Percentiles rank a stretch among this genome's conserved stretches.
Conservation (phyloP, 2,888 invertebrate genomes). For the Plebejus argus region DNA sequence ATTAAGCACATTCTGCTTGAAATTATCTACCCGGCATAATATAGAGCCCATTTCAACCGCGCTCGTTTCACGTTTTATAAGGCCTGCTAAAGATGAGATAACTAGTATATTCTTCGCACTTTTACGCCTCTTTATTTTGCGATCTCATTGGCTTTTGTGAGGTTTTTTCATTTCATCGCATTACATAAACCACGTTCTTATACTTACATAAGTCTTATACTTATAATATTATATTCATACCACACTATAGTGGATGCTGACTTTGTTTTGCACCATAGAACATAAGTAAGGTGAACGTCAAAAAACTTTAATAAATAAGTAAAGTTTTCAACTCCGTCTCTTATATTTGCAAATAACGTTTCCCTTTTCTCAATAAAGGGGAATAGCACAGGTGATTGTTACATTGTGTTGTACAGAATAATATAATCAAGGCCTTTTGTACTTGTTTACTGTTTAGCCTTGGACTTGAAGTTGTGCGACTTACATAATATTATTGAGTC, state of each 20-base stretch:
- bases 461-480: not conserved
- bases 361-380: constrained; percentile 1
- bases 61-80: not conserved
- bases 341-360: not conserved
- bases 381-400: not conserved
- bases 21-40: not conserved
- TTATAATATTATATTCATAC: too few relatives aligned
- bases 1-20: not conserved
- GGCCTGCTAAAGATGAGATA: constrained; percentile 8
- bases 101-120: not conserved
- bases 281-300: too few relatives aligned
- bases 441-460: not conserved
- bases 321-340: not conserved
- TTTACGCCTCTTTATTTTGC: not conserved
- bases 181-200: too few relatives aligned
- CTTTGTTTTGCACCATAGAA: too few relatives aligned
- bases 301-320: too few relatives aligned
- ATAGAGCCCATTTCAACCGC: not conserved
- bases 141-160: not conserved
- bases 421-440: not conserved
- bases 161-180: not conserved
- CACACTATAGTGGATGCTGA: too few relatives aligned
- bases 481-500: not conserved
- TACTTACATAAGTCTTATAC: too few relatives aligned
- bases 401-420: constrained; percentile 1